phyloP scores from a whole-genome alignment of 2,797 vertebrate genomes.

The Novumbra hubbsi region DNA sequence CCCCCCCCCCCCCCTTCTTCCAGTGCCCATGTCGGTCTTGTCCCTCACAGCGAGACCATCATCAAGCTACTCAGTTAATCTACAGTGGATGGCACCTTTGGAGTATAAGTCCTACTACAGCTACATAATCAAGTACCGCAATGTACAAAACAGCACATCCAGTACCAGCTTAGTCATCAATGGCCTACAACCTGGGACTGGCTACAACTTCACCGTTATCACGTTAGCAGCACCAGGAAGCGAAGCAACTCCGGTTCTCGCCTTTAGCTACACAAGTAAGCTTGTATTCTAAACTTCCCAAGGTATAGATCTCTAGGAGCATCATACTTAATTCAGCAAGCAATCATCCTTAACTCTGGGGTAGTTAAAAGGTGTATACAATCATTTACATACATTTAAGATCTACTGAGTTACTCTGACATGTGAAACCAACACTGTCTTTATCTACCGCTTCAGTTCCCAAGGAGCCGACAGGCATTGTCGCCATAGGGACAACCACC shows the following conservation, averaged over 20 bases:
- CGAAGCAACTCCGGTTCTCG: slow-evolving; percentile 18
- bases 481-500: slow-evolving; percentile 40
- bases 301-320: neutral
- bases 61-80: slow-evolving; percentile 42
- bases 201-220: slow-evolving; percentile 51
- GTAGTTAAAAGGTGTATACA: neutral
- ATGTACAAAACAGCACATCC: neutral
- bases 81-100: slow-evolving; percentile 50
- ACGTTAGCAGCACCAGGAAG: slow-evolving; percentile 29
- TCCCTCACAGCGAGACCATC: slow-evolving; percentile 30
- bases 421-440: neutral
- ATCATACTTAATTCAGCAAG: neutral
- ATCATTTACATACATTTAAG: neutral
- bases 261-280: slow-evolving; percentile 63
- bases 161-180: slow-evolving; percentile 1
- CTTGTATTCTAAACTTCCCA: neutral
- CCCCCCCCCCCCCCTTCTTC: slow-evolving; percentile 1
- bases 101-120: slow-evolving; percentile 9
- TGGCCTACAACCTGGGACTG: slow-evolving; percentile 51
- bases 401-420: neutral
- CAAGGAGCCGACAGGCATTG: slow-evolving; percentile 35
- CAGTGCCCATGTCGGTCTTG: slow-evolving; percentile 65
- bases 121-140: slow-evolving; percentile 45
- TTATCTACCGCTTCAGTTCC: slow-evolving; percentile 47
- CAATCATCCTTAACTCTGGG: neutral